phyloP scores from a whole-genome alignment of 1,140 invertebrate genomes.

The Artemia franciscana region DNA sequence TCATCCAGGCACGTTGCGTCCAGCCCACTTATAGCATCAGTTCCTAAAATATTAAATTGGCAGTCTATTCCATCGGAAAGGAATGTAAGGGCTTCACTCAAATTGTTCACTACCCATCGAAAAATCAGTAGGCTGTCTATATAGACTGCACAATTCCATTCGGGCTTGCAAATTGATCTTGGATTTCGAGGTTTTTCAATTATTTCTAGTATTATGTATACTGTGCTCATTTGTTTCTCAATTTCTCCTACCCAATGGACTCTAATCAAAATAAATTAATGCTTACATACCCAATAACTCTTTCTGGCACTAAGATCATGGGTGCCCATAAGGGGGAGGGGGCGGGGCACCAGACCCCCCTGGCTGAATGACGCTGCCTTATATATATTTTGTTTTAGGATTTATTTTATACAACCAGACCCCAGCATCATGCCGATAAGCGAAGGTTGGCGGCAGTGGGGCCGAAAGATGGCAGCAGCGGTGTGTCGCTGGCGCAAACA shows the following conservation, averaged over 20 bases:
- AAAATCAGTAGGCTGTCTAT: no score
- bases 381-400: neutral
- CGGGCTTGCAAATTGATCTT: no score
- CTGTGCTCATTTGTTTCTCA: neutral
- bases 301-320: neutral
- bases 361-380: neutral
- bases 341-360: neutral
- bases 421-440: neutral
- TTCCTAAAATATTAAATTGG: no score
- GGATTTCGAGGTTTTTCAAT: neutral
- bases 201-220: neutral
- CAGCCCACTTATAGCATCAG: no score
- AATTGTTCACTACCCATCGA: no score
- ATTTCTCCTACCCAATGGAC: neutral
- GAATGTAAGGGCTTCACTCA: no score
- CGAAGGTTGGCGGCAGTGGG: neutral
- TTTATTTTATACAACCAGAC: neutral
- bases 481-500: neutral
- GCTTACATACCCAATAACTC: neutral
- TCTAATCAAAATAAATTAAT: neutral
- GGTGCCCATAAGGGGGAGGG: neutral
- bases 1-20: no score
- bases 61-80: no score
- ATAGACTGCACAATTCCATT: no score
- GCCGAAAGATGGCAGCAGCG: neutral